Conservation (phyloP, 2,797 vertebrate species). For the Sandelia bainsii region DNA sequence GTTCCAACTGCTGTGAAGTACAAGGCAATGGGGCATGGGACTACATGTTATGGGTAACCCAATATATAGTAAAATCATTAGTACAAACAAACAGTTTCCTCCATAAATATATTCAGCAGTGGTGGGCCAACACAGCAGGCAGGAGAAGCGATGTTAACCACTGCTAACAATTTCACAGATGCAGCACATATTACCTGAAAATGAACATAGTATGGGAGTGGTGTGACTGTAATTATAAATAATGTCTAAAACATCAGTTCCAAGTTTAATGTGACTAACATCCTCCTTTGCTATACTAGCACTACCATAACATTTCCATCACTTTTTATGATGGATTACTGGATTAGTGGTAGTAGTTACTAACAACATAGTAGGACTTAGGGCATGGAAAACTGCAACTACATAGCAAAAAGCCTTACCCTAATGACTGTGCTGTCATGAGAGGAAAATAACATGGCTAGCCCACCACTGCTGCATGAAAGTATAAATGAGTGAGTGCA, state of each 20-base stretch:
- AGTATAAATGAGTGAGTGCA: constrained; percentile 2
- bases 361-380: background rate
- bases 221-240: background rate
- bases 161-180: constrained; percentile 9
- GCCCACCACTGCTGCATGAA: constrained; percentile 55
- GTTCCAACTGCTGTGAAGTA: constrained; percentile 89
- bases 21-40: constrained; percentile 83
- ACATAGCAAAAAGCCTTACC: background rate
- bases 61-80: constrained; percentile 53
- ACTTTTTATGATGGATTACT: background rate
- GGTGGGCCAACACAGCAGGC: constrained; percentile 41
- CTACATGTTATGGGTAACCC: constrained; percentile 79
- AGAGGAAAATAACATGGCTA: constrained; percentile 4
- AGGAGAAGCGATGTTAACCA: constrained; percentile 14
- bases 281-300: background rate
- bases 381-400: background rate
- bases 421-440: constrained; percentile 3
- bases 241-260: background rate
- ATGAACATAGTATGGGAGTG: background rate
- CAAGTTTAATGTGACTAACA: background rate
- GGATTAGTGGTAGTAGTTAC: too few species aligned
- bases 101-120: constrained; percentile 41
- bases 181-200: background rate
- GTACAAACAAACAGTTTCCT: constrained; percentile 41
- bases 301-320: background rate